These are phyloP conservation scores for Helicoverpa zea DNA, from an alignment of 1,140 invertebrate species.

Conservation along the genomic window DNA sequence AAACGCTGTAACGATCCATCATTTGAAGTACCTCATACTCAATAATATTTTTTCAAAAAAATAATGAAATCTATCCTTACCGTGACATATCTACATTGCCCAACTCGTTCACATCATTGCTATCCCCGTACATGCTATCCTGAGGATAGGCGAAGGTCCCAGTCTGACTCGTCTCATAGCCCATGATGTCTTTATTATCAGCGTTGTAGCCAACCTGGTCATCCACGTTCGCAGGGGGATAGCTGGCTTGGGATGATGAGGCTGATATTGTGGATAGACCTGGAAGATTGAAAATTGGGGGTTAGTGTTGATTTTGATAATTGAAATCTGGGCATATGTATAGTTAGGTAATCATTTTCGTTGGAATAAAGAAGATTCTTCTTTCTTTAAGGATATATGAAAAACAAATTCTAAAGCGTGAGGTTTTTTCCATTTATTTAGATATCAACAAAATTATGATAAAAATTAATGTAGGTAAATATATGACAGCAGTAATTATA, in stretches of 20 bases:
- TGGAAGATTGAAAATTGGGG: slow-evolving; percentile 55
- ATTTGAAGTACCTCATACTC: too few relatives aligned
- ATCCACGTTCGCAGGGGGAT: slow-evolving; percentile 77
- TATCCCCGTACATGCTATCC: slow-evolving; percentile 74
- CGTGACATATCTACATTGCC: slow-evolving; percentile 77
- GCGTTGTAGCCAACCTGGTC: slow-evolving; percentile 74
- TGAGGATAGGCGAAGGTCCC: slow-evolving; percentile 79
- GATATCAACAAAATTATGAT: too few relatives aligned
- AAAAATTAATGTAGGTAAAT: too few relatives aligned
- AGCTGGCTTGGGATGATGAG: slow-evolving; percentile 80
- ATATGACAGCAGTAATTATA: too few relatives aligned
- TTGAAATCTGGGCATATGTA: too few relatives aligned
- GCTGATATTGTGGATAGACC: slow-evolving; percentile 84
- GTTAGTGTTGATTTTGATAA: background rate
- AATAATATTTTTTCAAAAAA: too few relatives aligned
- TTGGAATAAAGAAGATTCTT: too few relatives aligned
- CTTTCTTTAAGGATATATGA: too few relatives aligned
- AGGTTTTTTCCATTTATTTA: too few relatives aligned
- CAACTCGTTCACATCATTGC: slow-evolving; percentile 67
- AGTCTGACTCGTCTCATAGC: slow-evolving; percentile 84
- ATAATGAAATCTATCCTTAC: slow-evolving; percentile 53
- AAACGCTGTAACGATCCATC: too few relatives aligned
- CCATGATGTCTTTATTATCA: slow-evolving; percentile 79
- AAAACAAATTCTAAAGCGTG: too few relatives aligned
- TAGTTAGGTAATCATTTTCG: too few relatives aligned